Conservation (phyloP, 2,113 vertebrate species). For the Nestor notabilis region DNA sequence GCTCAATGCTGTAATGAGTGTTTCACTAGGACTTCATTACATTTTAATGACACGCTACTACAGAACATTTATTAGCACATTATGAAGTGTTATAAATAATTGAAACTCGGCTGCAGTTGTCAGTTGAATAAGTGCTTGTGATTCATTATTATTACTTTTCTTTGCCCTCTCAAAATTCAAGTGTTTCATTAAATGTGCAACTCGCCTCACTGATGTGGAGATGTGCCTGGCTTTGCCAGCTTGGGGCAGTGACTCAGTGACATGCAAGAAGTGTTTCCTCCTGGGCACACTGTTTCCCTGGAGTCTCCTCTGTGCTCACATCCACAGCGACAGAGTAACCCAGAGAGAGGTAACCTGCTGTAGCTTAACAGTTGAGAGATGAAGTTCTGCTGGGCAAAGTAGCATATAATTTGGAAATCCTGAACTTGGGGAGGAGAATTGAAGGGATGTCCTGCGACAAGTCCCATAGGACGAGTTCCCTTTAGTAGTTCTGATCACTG, state of each 20-base stretch:
- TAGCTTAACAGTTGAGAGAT: background rate
- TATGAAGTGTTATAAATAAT: conserved; percentile 53
- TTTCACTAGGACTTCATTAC: conserved; percentile 33
- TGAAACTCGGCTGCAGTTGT: conserved; percentile 8
- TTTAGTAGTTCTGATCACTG: background rate
- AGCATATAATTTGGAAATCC: background rate
- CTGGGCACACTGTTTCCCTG: background rate
- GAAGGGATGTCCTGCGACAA: background rate
- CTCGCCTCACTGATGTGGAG: rapidly evolving
- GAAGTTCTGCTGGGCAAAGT: background rate
- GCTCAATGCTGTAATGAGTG: background rate
- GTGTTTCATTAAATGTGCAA: background rate
- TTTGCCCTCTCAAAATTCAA: background rate
- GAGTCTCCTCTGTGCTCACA: rapidly evolving
- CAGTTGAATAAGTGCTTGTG: background rate
- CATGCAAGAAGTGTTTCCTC: background rate
- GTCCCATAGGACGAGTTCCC: background rate
- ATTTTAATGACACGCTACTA: conserved; percentile 18
- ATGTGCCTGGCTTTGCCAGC: background rate
- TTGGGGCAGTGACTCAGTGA: rapidly evolving
- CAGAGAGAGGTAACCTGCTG: background rate
- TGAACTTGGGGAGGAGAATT: rapidly evolving
- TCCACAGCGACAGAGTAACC: background rate
- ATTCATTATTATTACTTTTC: background rate
- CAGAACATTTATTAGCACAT: conserved; percentile 47